Conservation (phyloP, 2,888 invertebrate species). For the Drosophila neoperkinsi region DNA sequence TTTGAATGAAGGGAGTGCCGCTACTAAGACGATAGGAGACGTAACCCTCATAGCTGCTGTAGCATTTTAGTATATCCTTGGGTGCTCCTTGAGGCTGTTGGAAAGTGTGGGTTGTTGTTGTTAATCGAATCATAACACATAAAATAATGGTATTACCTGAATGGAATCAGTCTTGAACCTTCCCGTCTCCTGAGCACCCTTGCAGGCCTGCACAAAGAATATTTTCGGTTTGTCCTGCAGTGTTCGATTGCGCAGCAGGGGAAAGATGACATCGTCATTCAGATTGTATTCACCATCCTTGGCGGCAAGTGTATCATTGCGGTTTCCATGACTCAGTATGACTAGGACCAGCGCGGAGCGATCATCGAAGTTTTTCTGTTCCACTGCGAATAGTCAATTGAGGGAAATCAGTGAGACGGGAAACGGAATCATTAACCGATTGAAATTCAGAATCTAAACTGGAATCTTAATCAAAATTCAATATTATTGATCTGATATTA, state of each 20-base stretch:
- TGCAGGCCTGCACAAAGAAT: constrained; percentile 84
- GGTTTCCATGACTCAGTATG: constrained; percentile 82
- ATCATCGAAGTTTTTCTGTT: constrained; percentile 75
- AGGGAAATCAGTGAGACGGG: background rate
- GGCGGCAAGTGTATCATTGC: constrained; percentile 80
- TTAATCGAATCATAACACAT: background rate
- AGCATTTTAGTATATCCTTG: constrained; percentile 83
- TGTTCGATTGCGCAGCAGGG: constrained; percentile 80
- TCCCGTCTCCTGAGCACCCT: constrained; percentile 76
- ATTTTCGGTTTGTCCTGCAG: constrained; percentile 83
- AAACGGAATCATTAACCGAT: background rate
- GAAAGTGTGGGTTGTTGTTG: background rate
- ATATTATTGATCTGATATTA: too few relatives aligned
- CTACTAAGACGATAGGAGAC: constrained; percentile 82
- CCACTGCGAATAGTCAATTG: constrained; percentile 65
- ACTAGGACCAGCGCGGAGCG: constrained; percentile 82
- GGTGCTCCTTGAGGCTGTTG: constrained; percentile 71
- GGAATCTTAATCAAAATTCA: background rate
- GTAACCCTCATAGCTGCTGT: constrained; percentile 84
- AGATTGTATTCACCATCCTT: constrained; percentile 82
- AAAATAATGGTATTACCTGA: constrained; percentile 27
- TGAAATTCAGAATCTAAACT: background rate
- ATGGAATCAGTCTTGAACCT: constrained; percentile 76
- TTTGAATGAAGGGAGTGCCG: constrained; percentile 83
- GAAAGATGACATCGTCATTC: constrained; percentile 82